A percentile compares a stretch with the other conserved stretches of the same genome.
Evolutionary conservation across 2,797 vertebrate species (phyloP).

Genomic region (Crossoptilon crossoptilon): DNA sequence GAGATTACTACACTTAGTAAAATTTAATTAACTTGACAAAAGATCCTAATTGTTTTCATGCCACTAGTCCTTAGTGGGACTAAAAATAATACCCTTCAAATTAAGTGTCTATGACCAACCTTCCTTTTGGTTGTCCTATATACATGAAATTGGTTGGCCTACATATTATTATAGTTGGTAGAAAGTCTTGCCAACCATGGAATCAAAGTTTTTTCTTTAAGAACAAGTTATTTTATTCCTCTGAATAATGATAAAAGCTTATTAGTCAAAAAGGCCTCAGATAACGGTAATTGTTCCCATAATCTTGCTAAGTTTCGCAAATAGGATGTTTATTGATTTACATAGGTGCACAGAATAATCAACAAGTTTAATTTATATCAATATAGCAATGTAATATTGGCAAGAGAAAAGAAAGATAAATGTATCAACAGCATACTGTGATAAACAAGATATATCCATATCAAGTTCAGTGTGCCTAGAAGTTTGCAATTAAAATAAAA

Average conservation of each 20-base stretch:
- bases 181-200: slow-evolving; percentile 28
- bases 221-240: slow-evolving; percentile 11
- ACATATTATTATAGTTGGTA: slow-evolving; percentile 54
- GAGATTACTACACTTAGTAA: slow-evolving; percentile 90
- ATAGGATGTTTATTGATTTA: slow-evolving; percentile 48
- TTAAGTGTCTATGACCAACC: slow-evolving; percentile 69
- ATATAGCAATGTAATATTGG: slow-evolving; percentile 34
- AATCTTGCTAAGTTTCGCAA: slow-evolving; percentile 17
- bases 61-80: slow-evolving; percentile 81
- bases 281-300: neutral
- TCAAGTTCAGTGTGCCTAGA: neutral
- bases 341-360: slow-evolving; percentile 48
- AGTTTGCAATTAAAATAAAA: neutral
- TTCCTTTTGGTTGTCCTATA: slow-evolving; percentile 72
- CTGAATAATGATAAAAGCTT: neutral
- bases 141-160: slow-evolving; percentile 58
- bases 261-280: neutral
- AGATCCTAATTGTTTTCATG: slow-evolving; percentile 91
- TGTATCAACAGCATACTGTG: neutral
- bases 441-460: neutral
- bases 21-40: slow-evolving; percentile 94
- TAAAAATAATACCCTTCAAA: slow-evolving; percentile 85
- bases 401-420: slow-evolving; percentile 9
- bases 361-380: slow-evolving; percentile 56
- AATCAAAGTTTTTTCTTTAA: neutral